A percentile compares a stretch with the other conserved stretches of the same genome.
Conservation (phyloP, 2,113 vertebrate species). For the Lasiurus cinereus region DNA sequence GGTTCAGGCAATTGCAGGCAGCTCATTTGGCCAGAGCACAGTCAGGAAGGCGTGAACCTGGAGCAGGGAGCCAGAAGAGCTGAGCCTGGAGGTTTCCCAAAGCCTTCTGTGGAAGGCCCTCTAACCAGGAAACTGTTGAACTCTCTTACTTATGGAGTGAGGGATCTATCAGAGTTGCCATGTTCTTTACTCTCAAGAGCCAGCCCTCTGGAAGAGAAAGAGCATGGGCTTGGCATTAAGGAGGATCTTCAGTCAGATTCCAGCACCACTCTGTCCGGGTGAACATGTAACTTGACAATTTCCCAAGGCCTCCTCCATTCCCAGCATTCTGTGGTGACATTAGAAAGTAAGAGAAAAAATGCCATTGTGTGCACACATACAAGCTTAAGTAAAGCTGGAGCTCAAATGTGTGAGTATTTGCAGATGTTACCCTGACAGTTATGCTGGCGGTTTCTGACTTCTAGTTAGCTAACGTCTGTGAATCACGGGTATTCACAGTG, state of each 20-base stretch:
- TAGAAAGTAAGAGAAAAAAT: background rate
- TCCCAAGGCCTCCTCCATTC: background rate
- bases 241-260: background rate
- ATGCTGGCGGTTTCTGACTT: background rate
- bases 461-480: background rate
- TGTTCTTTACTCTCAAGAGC: background rate
- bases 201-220: background rate
- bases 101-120: background rate
- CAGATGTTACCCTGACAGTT: too few relatives aligned
- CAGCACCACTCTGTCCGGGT: background rate
- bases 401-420: background rate
- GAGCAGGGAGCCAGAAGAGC: background rate
- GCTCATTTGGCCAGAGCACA: background rate
- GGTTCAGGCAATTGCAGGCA: background rate
- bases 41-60: background rate
- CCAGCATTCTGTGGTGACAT: background rate
- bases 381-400: background rate
- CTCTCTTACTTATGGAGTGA: background rate
- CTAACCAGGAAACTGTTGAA: background rate
- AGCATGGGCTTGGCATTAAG: background rate
- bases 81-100: background rate
- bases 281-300: background rate
- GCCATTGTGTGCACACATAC: background rate
- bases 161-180: background rate
- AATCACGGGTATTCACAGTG: background rate